Conservation (phyloP, 2,888 invertebrate species). For the Beris chalybata region DNA sequence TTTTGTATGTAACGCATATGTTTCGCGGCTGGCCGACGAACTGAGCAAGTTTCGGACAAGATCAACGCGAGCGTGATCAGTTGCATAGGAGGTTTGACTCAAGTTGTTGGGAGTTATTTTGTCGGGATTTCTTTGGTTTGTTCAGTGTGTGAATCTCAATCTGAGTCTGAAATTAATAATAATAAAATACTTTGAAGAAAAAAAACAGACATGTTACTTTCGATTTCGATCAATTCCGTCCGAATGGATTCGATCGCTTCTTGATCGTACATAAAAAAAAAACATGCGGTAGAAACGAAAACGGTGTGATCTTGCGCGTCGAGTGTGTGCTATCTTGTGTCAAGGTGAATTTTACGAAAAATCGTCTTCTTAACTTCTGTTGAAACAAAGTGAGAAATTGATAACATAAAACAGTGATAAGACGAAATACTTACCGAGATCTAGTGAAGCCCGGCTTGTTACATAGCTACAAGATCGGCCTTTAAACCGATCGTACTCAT, state of each 20-base stretch:
- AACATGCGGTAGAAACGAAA: background rate
- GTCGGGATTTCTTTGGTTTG: slow-evolving; percentile 13
- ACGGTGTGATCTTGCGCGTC: background rate
- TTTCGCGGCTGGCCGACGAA: background rate
- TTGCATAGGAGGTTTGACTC: slow-evolving; percentile 21
- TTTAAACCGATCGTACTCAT: no score
- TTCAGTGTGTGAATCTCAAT: no score
- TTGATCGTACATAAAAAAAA: background rate
- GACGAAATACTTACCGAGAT: slow-evolving; percentile 11
- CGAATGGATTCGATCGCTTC: background rate
- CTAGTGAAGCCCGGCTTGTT: background rate
- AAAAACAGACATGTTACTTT: no score
- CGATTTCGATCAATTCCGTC: no score
- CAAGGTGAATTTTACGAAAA: background rate
- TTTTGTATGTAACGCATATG: background rate
- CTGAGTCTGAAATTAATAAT: no score
- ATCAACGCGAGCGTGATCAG: slow-evolving; percentile 26
- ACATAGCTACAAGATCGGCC: slow-evolving; percentile 6
- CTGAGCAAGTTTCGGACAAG: slow-evolving; percentile 20
- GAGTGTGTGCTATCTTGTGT: slow-evolving; percentile 13
- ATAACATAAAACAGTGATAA: slow-evolving; percentile 24
- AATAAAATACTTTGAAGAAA: no score
- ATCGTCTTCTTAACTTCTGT: slow-evolving; percentile 4
- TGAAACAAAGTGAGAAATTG: slow-evolving; percentile 23
- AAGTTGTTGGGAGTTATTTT: slow-evolving; percentile 12